Evolutionary conservation across 2,113 vertebrate genomes (phyloP).

Genomic region (Otocyon megalotis): DNA sequence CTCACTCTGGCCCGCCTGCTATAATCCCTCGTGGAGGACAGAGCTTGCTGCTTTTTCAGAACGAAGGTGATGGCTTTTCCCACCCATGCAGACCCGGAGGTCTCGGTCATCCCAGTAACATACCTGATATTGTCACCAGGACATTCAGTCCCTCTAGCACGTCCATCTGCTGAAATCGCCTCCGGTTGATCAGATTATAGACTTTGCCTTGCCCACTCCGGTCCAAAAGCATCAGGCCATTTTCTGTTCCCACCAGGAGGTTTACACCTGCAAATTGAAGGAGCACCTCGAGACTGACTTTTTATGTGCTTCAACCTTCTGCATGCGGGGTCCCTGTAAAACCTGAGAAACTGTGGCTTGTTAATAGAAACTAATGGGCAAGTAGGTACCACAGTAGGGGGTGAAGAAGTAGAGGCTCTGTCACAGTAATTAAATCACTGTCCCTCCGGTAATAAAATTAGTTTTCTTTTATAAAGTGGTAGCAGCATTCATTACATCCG

Average conservation of each 20-base stretch:
- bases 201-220: conserved; percentile 98
- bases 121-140: conserved; percentile 99
- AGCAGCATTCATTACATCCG: neutral
- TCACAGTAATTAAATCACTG: neutral
- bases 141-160: conserved; percentile 98
- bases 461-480: conserved; percentile 47
- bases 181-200: conserved; percentile 97
- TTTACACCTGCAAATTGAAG: conserved; percentile 92
- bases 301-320: neutral
- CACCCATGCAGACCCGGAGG: neutral
- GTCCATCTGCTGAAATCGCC: conserved; percentile 99
- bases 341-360: neutral
- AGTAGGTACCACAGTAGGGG: neutral
- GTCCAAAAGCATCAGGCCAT: conserved; percentile 98
- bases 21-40: neutral
- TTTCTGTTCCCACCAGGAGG: conserved; percentile 98
- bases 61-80: neutral
- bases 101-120: neutral
- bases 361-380: neutral
- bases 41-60: neutral
- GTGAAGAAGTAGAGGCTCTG: neutral
- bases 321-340: neutral
- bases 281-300: neutral
- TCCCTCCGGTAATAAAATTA: conserved; percentile 13
- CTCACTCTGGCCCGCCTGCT: neutral